A percentile compares a stretch with the other conserved stretches of the same genome.
Evolutionary conservation across 2,888 invertebrate genomes (phyloP).

Genomic region (Rhyacophila evoluta): DNA sequence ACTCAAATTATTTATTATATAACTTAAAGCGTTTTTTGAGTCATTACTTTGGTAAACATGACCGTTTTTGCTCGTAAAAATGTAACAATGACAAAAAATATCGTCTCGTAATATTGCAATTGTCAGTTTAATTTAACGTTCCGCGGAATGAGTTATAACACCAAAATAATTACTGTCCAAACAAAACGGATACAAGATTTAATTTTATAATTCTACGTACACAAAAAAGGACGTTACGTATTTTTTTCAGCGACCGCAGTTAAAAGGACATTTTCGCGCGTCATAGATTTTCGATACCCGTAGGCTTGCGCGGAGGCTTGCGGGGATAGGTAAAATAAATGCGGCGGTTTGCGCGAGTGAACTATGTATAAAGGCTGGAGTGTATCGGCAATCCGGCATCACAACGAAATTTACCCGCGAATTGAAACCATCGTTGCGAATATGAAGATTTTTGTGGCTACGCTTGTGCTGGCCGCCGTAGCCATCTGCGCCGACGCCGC

Average conservation of each 20-base stretch:
- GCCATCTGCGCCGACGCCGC: constrained; percentile 42
- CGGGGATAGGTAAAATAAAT: constrained; percentile 21
- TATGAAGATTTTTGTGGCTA: constrained; percentile 45
- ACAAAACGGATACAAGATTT: not conserved
- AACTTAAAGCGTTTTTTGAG: no score
- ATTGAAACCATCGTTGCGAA: constrained; percentile 16
- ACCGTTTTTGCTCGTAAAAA: no score
- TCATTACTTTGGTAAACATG: no score
- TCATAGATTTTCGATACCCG: not conserved
- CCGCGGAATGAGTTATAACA: no score
- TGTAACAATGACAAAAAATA: no score
- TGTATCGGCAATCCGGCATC: not conserved
- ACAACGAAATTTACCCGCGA: constrained; percentile 3
- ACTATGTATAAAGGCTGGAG: constrained; percentile 38
- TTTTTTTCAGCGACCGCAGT: not conserved
- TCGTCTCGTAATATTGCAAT: no score
- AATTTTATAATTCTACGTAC: not conserved
- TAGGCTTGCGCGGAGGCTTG: not conserved
- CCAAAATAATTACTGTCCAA: not conserved
- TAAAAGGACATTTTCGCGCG: not conserved
- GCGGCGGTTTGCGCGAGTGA: not conserved
- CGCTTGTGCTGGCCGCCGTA: constrained; percentile 35
- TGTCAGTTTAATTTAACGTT: not conserved
- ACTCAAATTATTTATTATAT: no score
- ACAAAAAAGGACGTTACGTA: not conserved